phyloP scores from a whole-genome alignment of 1,140 invertebrate species.

The Nephotettix cincticeps region DNA sequence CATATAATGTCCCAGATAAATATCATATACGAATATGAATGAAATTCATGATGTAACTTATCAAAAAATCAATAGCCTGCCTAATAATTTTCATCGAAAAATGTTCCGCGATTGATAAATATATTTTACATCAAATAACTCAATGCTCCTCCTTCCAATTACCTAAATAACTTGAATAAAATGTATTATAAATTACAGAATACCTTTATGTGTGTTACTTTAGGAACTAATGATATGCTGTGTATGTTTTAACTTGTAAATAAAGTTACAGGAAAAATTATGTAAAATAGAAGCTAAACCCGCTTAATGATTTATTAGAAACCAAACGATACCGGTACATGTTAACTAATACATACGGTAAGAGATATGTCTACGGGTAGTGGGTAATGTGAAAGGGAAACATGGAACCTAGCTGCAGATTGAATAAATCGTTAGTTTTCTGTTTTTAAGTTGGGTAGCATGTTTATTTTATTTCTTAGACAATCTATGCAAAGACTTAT shows the following conservation, averaged over 20 bases:
- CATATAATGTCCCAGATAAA: too few species aligned
- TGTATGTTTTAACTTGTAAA: constrained; percentile 19
- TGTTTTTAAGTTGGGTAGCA: neutral
- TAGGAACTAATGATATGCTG: neutral
- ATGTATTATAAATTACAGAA: constrained; percentile 13
- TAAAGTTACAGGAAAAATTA: neutral
- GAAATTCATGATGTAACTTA: too few species aligned
- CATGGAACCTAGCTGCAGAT: too few species aligned
- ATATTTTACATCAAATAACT: too few species aligned
- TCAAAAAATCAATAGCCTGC: too few species aligned
- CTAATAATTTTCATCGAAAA: too few species aligned
- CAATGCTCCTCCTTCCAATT: neutral
- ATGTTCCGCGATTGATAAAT: too few species aligned
- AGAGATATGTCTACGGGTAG: neutral
- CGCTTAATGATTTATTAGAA: constrained; percentile 10
- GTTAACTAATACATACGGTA: neutral
- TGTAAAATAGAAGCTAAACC: constrained; percentile 16
- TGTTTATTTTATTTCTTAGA: constrained; percentile 21
- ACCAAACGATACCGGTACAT: constrained; percentile 9
- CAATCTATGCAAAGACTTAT: constrained; percentile 18
- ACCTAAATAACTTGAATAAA: neutral
- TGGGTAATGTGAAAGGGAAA: neutral
- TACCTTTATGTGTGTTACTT: constrained; percentile 11
- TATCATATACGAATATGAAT: too few species aligned
- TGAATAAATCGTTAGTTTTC: neutral